Conservation (phyloP, 2,888 invertebrate species). For the Tetrapedia diversipes region DNA sequence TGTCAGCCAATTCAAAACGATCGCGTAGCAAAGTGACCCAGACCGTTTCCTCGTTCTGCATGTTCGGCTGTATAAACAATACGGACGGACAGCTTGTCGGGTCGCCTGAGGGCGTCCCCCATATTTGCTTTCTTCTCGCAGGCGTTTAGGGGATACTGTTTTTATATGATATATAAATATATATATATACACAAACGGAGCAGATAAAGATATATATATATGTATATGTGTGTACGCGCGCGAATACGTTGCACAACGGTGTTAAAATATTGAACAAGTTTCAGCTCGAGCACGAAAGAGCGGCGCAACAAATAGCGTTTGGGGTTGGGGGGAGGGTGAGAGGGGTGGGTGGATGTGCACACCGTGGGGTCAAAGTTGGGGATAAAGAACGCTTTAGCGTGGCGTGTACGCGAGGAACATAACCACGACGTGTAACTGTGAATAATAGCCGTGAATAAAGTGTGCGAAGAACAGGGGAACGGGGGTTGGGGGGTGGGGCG, state of each 20-base stretch:
- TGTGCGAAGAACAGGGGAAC: conserved; percentile 31
- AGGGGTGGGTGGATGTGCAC: too few relatives aligned
- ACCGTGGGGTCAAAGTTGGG: conserved; percentile 2
- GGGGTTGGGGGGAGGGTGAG: too few relatives aligned
- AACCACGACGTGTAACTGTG: conserved; percentile 17
- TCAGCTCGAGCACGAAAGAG: conserved; percentile 76
- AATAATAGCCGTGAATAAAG: conserved; percentile 23
- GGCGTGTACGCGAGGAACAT: conserved; percentile 5
- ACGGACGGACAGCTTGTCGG: conserved; percentile 61
- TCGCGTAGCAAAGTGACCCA: conserved; percentile 41
- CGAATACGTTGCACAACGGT: conserved; percentile 71
- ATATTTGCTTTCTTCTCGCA: conserved; percentile 69
- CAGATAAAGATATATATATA: conserved; percentile 67
- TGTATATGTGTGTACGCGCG: conserved; percentile 70
- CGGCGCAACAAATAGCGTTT: conserved; percentile 56
- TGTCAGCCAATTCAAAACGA: neutral
- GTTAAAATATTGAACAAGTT: conserved; percentile 81
- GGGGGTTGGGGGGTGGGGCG: conserved; percentile 15
- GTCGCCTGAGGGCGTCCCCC: conserved; percentile 39
- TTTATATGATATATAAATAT: conserved; percentile 62
- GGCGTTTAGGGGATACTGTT: conserved; percentile 67
- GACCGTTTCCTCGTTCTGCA: conserved; percentile 57
- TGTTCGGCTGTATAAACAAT: conserved; percentile 62
- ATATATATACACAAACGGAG: conserved; percentile 62
- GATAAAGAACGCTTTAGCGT: conserved; percentile 17